A percentile compares a stretch with the other conserved stretches of the same genome.
Evolutionary conservation across 2,113 vertebrate species (phyloP).

Genomic region (Otocyon megalotis): DNA sequence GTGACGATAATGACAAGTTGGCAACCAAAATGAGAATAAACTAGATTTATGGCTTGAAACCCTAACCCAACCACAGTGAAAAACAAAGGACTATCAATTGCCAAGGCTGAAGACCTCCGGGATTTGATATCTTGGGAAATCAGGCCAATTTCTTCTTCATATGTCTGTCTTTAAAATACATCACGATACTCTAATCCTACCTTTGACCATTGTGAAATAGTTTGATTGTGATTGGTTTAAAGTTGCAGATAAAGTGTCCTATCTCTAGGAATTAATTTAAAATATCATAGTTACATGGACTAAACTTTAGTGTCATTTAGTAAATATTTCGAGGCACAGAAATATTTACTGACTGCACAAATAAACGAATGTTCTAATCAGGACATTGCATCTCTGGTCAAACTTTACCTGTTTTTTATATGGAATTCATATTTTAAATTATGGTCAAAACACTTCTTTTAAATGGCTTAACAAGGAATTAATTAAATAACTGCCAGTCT

Average conservation of each 20-base stretch:
- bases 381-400: background rate
- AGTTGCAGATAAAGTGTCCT: background rate
- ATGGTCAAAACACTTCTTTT: constrained; percentile 39
- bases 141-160: background rate
- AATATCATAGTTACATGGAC: background rate
- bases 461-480: background rate
- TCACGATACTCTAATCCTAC: background rate
- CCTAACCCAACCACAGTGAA: background rate
- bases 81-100: background rate
- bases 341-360: constrained; percentile 39
- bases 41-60: constrained; percentile 55
- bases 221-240: background rate
- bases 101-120: background rate
- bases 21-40: background rate
- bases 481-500: constrained; percentile 14
- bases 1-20: constrained; percentile 36
- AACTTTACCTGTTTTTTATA: background rate
- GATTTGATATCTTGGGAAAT: background rate
- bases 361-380: background rate
- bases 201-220: background rate
- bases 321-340: constrained; percentile 30
- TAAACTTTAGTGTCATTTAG: background rate
- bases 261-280: constrained; percentile 49
- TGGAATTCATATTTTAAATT: constrained; percentile 16
- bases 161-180: background rate